phyloP scores from a whole-genome alignment of 1,140 invertebrate genomes.

The Brachionus angularis region DNA sequence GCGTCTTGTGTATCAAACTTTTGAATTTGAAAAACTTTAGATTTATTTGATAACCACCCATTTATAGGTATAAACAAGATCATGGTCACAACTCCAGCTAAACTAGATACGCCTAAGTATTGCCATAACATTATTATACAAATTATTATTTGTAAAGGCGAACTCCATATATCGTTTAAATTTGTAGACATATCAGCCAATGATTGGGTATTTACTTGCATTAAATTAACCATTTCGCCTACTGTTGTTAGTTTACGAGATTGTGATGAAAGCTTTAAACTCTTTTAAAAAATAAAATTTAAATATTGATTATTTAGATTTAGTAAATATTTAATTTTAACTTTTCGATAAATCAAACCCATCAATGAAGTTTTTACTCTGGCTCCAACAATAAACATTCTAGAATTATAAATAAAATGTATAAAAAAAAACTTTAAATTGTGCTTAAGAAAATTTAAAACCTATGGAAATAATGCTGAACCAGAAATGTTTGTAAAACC shows the following conservation, averaged over 20 bases:
- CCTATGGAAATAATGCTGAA: constrained; percentile 61
- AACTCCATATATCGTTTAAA: constrained; percentile 93
- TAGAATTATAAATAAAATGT: too few species aligned
- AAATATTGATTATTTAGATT: neutral
- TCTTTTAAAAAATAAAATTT: neutral
- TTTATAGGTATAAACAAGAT: constrained; percentile 66
- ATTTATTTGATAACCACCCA: constrained; percentile 76
- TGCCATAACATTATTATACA: constrained; percentile 84
- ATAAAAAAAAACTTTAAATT: too few species aligned
- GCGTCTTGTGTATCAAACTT: constrained; percentile 63
- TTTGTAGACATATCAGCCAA: constrained; percentile 64
- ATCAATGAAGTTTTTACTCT: constrained; percentile 83
- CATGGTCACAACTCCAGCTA: constrained; percentile 59
- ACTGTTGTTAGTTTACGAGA: constrained; percentile 59
- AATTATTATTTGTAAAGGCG: constrained; percentile 80
- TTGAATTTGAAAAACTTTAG: constrained; percentile 59
- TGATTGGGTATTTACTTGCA: constrained; percentile 62
- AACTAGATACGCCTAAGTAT: constrained; percentile 60
- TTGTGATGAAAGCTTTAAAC: constrained; percentile 46
- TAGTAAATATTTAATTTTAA: constrained; percentile 35
- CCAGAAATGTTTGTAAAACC: constrained; percentile 75
- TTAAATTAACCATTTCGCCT: constrained; percentile 64
- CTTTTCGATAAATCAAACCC: constrained; percentile 84
- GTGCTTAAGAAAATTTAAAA: too few species aligned
- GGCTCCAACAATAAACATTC: constrained; percentile 71